Conservation (phyloP, 2,113 vertebrate genomes). For the Pseudois nayaur region DNA sequence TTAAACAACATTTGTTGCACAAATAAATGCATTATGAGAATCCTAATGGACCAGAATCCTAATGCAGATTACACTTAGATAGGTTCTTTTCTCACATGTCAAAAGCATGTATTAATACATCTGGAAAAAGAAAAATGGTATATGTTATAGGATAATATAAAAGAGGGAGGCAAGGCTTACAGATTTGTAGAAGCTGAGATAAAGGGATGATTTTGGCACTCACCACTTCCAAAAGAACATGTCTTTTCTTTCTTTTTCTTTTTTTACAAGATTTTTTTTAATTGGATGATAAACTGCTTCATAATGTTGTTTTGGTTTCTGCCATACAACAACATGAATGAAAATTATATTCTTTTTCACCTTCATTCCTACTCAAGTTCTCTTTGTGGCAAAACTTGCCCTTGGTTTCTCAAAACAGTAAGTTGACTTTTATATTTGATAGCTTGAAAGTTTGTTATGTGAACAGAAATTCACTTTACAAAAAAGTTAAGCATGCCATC, state of each 20-base stretch:
- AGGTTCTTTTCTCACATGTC: not conserved
- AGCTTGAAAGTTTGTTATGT: not conserved
- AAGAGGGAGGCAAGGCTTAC: not conserved
- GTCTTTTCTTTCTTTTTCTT: not conserved
- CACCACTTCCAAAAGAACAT: not conserved
- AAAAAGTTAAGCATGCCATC: not conserved
- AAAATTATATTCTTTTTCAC: not conserved
- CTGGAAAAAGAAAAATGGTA: not conserved
- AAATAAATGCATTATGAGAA: not conserved
- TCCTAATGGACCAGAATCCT: not conserved
- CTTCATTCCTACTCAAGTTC: not conserved
- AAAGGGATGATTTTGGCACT: not conserved
- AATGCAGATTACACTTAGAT: not conserved
- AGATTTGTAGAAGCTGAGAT: not conserved
- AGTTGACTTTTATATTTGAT: not conserved
- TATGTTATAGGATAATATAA: not conserved
- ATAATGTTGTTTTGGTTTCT: not conserved
- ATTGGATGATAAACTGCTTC: not conserved
- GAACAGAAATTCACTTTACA: not conserved
- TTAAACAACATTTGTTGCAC: not conserved
- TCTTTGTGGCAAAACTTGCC: not conserved
- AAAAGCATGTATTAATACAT: not conserved
- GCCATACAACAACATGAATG: not conserved
- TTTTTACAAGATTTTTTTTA: not conserved
- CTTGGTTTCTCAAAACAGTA: not conserved